These are phyloP conservation scores for Benthochromis sp. DNA, from an alignment of 2,113 vertebrate species.

Conservation along the genomic window DNA sequence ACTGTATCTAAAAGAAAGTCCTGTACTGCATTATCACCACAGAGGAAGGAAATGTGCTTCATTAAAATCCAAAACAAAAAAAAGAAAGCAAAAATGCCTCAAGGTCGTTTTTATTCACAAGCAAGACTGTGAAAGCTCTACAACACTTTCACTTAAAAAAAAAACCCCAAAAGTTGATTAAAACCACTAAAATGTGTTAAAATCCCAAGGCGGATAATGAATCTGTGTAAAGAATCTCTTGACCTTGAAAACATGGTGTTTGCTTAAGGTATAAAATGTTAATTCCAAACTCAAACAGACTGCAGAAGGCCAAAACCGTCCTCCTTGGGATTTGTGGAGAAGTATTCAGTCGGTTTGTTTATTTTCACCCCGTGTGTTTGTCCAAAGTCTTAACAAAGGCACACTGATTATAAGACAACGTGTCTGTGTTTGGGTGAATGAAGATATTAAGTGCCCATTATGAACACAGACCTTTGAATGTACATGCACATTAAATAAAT, in stretches of 20 bases:
- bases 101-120: neutral
- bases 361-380: conserved; percentile 42
- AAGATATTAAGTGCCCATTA: conserved; percentile 14
- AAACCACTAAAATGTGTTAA: neutral
- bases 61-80: conserved; percentile 35
- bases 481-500: conserved; percentile 36
- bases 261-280: conserved; percentile 82
- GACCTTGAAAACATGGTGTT: conserved; percentile 89
- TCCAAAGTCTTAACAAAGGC: conserved; percentile 31
- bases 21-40: conserved; percentile 66
- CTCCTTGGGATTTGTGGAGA: conserved; percentile 76
- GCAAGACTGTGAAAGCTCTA: neutral
- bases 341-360: conserved; percentile 54
- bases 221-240: conserved; percentile 68
- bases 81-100: conserved; percentile 51
- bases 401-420: neutral
- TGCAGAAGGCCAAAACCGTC: conserved; percentile 70
- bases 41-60: conserved; percentile 62
- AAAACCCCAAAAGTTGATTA: conserved; percentile 1
- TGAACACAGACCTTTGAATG: conserved; percentile 31
- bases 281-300: conserved; percentile 79
- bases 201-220: neutral
- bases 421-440: neutral
- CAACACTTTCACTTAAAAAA: neutral
- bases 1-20: conserved; percentile 73